Evolutionary conservation across 2,113 vertebrate species (phyloP).

Genomic region (Chloebia gouldiae): DNA sequence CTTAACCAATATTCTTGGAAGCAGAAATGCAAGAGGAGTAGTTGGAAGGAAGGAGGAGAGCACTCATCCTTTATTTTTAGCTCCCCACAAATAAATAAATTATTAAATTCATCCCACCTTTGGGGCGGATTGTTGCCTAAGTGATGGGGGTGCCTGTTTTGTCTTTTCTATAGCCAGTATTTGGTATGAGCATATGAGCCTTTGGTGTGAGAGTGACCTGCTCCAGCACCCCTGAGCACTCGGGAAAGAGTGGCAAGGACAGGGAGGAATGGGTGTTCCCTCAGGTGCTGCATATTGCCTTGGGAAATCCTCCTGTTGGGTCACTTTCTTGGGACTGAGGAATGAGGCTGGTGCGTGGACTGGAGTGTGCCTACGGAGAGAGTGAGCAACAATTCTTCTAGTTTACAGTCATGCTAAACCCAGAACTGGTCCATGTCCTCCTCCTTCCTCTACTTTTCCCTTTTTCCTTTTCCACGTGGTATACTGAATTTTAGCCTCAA

Average conservation of each 20-base stretch:
- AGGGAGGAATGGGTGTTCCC: background rate
- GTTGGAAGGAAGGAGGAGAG: background rate
- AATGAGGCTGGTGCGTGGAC: background rate
- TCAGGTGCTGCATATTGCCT: fast-evolving
- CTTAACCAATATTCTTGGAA: background rate
- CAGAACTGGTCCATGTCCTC: background rate
- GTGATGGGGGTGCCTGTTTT: background rate
- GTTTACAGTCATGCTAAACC: background rate
- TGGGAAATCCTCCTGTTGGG: background rate
- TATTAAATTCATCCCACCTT: background rate
- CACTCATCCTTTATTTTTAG: background rate
- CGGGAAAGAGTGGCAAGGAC: background rate
- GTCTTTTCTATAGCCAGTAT: background rate
- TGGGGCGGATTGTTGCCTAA: background rate
- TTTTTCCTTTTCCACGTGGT: background rate
- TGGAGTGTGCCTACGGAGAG: background rate
- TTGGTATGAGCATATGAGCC: background rate
- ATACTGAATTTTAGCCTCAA: background rate
- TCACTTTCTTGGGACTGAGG: background rate
- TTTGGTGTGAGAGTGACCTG: background rate
- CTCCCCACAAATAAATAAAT: background rate
- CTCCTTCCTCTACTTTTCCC: background rate
- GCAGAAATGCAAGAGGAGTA: background rate
- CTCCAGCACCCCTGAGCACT: background rate
- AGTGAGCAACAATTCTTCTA: background rate